Evolutionary conservation across 2,888 invertebrate genomes (phyloP).

Genomic region (Apodemia hepburni): DNA sequence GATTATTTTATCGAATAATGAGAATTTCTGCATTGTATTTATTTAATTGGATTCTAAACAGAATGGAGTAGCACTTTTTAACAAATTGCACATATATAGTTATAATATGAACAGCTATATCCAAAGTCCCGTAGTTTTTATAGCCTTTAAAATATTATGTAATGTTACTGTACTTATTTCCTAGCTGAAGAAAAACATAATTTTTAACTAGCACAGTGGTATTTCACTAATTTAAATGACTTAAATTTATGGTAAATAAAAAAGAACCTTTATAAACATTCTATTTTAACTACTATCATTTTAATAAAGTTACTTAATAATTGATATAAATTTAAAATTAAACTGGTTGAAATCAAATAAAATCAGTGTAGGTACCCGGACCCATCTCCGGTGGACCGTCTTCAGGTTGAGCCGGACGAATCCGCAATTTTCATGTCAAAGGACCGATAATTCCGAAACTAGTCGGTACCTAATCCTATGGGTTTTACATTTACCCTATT

Average conservation of each 20-base stretch:
- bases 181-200: conserved; percentile 28
- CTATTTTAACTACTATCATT: too few relatives aligned
- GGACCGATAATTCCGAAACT: too few relatives aligned
- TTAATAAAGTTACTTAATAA: too few relatives aligned
- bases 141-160: conserved; percentile 8
- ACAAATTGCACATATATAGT: background rate
- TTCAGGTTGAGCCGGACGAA: too few relatives aligned
- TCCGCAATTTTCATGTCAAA: too few relatives aligned
- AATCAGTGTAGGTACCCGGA: too few relatives aligned
- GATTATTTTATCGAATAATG: too few relatives aligned
- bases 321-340: too few relatives aligned
- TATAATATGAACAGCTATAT: conserved; percentile 19
- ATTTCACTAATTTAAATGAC: conserved; percentile 14
- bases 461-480: too few relatives aligned
- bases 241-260: background rate
- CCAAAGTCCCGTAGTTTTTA: conserved; percentile 20
- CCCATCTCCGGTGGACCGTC: too few relatives aligned
- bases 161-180: conserved; percentile 30
- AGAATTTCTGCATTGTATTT: background rate
- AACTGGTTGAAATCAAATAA: too few relatives aligned
- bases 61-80: conserved; percentile 12
- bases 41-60: conserved; percentile 1
- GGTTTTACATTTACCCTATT: too few relatives aligned
- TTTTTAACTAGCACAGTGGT: conserved; percentile 8
- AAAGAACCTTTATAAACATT: background rate